Percentiles rank a stretch among this genome's conserved stretches.
These are phyloP conservation scores for Poecilia gillii DNA, from an alignment of 2,797 vertebrate genomes.

Conservation along the genomic window DNA sequence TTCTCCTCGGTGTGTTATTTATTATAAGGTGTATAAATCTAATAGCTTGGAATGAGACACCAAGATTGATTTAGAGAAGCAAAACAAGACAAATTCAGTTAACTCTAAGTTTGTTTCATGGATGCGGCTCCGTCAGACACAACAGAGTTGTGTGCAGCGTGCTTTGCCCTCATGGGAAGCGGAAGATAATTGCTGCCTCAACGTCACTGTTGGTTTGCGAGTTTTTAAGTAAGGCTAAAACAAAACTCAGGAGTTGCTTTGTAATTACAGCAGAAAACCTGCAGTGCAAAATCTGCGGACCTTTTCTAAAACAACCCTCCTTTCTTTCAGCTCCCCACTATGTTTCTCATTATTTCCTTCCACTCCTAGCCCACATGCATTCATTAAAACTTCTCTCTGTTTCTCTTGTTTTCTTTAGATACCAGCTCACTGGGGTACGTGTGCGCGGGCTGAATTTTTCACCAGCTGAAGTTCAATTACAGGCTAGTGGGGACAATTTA, in stretches of 20 bases:
- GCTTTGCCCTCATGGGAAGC: background rate
- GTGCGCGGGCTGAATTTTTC: slow-evolving; percentile 55
- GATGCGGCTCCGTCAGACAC: background rate
- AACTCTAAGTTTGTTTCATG: background rate
- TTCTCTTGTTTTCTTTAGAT: slow-evolving; percentile 53
- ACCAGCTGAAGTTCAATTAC: slow-evolving; percentile 70
- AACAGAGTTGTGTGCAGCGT: background rate
- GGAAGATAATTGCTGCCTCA: background rate
- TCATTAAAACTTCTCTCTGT: slow-evolving; percentile 54
- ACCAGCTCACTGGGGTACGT: slow-evolving; percentile 42
- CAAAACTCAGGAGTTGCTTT: background rate
- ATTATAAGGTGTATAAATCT: background rate
- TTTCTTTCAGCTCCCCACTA: slow-evolving; percentile 7
- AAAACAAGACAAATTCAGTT: background rate
- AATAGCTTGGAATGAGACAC: background rate
- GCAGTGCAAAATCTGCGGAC: slow-evolving; percentile 3
- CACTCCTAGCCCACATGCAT: slow-evolving; percentile 62
- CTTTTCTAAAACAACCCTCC: slow-evolving; percentile 23
- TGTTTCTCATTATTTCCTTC: slow-evolving; percentile 48
- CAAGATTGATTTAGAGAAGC: background rate
- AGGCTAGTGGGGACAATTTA: slow-evolving; percentile 71
- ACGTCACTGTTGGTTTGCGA: slow-evolving; percentile 1
- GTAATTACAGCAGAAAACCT: background rate
- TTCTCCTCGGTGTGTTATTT: background rate
- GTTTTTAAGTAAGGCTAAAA: background rate